A percentile compares a stretch with the other conserved stretches of the same genome.
These are phyloP conservation scores for Mamestra brassicae DNA, from an alignment of 2,888 invertebrate genomes.

Conservation along the genomic window DNA sequence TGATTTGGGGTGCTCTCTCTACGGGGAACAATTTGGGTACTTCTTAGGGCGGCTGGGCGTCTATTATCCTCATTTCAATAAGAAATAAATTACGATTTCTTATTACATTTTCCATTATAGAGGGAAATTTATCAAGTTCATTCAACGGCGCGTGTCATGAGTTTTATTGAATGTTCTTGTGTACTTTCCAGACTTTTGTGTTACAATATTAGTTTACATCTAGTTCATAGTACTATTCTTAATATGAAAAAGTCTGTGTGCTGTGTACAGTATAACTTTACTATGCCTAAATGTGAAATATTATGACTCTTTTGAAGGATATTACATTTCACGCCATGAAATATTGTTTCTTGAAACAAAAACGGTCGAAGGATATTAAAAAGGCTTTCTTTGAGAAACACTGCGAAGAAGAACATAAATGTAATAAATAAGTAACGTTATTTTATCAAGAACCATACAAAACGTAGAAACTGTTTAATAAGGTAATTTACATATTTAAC, in stretches of 20 bases:
- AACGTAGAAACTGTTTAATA: too few species aligned
- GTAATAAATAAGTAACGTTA: too few species aligned
- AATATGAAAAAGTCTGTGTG: constrained; percentile 15
- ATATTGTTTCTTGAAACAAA: constrained; percentile 42
- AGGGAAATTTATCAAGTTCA: constrained; percentile 87
- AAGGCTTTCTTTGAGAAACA: background rate
- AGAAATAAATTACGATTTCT: constrained; percentile 91
- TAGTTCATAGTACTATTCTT: constrained; percentile 9
- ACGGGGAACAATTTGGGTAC: constrained; percentile 84
- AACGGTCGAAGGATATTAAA: background rate
- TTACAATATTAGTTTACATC: constrained; percentile 30
- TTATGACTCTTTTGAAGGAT: constrained; percentile 19
- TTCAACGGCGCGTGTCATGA: constrained; percentile 82
- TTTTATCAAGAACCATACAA: background rate
- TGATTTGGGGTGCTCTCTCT: constrained; percentile 80
- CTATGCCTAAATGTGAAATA: constrained; percentile 24
- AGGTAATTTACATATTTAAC: too few species aligned
- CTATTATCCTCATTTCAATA: constrained; percentile 90
- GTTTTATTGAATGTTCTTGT: constrained; percentile 83
- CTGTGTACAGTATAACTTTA: constrained; percentile 20
- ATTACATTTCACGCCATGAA: constrained; percentile 34
- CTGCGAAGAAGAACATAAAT: background rate
- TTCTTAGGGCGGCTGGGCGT: constrained; percentile 83
- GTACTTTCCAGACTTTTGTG: constrained; percentile 51
- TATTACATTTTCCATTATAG: constrained; percentile 89